Percentiles rank a stretch among this genome's conserved stretches.
phyloP scores from a whole-genome alignment of 2,888 invertebrate genomes.

The Drosophila austrosaltans region DNA sequence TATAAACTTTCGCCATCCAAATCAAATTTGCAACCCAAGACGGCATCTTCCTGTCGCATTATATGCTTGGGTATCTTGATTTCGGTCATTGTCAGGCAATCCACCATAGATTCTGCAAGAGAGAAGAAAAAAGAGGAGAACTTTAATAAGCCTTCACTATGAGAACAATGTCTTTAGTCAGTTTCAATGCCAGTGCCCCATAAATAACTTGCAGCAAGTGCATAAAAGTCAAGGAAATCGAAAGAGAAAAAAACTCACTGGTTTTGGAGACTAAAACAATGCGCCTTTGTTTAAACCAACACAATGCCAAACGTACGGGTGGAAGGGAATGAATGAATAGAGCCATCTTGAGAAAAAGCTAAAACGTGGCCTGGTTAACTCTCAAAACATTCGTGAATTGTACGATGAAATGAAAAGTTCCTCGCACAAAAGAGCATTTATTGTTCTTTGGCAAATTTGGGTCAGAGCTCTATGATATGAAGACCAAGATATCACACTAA shows the following conservation, averaged over 20 bases:
- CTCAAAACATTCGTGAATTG: conserved; percentile 36
- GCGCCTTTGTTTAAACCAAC: conserved; percentile 73
- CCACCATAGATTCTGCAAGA: conserved; percentile 84
- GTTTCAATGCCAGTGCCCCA: conserved; percentile 71
- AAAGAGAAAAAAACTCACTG: conserved; percentile 61
- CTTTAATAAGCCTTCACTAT: conserved; percentile 42
- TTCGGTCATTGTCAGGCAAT: conserved; percentile 89
- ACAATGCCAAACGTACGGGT: conserved; percentile 53
- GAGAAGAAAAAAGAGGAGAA: conserved; percentile 43
- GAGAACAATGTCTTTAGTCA: conserved; percentile 20
- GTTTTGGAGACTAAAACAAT: conserved; percentile 61
- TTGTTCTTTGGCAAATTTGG: conserved; percentile 36
- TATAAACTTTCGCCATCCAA: conserved; percentile 92
- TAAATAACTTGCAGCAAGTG: conserved; percentile 78
- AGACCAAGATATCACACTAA: conserved; percentile 77
- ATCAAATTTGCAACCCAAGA: conserved; percentile 92
- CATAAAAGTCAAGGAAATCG: conserved; percentile 79
- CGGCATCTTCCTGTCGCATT: conserved; percentile 90
- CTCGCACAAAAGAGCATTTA: conserved; percentile 45
- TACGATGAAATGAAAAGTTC: conserved; percentile 68
- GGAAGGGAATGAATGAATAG: conserved; percentile 45
- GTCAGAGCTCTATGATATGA: conserved; percentile 68
- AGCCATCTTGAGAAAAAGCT: conserved; percentile 64
- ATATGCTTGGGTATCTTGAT: conserved; percentile 92
- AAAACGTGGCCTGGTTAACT: conserved; percentile 58